phyloP scores from a whole-genome alignment of 2,113 vertebrate genomes.

The Felis catus region DNA sequence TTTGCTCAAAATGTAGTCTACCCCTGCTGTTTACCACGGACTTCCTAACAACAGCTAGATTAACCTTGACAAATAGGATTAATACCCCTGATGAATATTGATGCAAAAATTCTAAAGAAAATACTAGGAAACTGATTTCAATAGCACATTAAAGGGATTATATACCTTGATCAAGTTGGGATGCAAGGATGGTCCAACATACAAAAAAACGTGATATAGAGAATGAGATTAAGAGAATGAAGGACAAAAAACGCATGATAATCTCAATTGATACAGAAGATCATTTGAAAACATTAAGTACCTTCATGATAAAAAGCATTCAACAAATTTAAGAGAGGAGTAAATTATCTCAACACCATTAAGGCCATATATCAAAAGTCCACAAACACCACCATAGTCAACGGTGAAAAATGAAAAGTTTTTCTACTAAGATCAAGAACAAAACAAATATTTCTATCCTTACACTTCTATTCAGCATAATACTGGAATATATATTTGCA shows the following conservation, averaged over 20 bases:
- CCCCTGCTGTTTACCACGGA: neutral
- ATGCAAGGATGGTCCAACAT: neutral
- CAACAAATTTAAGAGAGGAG: too few relatives aligned
- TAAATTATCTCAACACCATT: neutral
- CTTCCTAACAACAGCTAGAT: neutral
- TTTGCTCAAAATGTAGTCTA: neutral
- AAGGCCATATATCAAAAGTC: neutral
- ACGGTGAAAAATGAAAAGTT: neutral
- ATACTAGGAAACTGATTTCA: neutral
- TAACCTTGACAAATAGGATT: neutral
- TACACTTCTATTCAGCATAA: neutral
- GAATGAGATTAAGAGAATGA: neutral
- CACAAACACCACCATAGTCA: neutral
- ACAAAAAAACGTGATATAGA: neutral
- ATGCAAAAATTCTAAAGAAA: neutral
- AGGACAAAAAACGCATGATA: neutral
- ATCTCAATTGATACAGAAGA: neutral
- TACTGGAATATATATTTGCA: neutral
- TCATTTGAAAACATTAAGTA: neutral
- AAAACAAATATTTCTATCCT: neutral
- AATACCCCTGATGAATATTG: neutral
- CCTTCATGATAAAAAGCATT: neutral
- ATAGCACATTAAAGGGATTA: too few relatives aligned
- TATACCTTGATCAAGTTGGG: neutral
- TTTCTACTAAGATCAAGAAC: neutral